These are phyloP conservation scores for Otocyon megalotis DNA, from an alignment of 2,113 vertebrate genomes.

Conservation along the genomic window DNA sequence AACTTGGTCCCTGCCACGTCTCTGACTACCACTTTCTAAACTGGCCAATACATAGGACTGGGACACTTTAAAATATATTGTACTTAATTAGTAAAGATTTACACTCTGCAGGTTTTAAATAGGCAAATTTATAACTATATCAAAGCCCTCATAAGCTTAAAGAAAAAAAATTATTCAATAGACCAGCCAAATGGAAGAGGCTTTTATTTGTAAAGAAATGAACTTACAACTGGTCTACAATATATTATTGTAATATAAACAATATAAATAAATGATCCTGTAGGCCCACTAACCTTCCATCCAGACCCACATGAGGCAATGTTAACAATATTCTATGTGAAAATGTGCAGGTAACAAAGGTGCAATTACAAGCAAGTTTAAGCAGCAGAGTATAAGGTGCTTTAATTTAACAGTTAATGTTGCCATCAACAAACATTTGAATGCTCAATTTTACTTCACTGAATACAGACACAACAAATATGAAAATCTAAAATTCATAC, in stretches of 20 bases:
- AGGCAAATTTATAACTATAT: slow-evolving; percentile 33
- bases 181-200: slow-evolving; percentile 86
- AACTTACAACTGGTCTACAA: slow-evolving; percentile 87
- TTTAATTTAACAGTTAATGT: slow-evolving; percentile 87
- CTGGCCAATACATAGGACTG: neutral
- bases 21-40: neutral
- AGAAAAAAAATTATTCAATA: slow-evolving; percentile 57
- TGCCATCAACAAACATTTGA: slow-evolving; percentile 83
- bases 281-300: slow-evolving; percentile 83
- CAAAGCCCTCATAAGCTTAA: slow-evolving; percentile 44
- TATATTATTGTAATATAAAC: slow-evolving; percentile 87
- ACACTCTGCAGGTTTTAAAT: slow-evolving; percentile 38
- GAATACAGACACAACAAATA: slow-evolving; percentile 84
- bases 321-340: slow-evolving; percentile 84
- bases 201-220: slow-evolving; percentile 90
- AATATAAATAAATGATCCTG: slow-evolving; percentile 84
- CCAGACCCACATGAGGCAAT: slow-evolving; percentile 85
- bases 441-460: slow-evolving; percentile 85
- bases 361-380: slow-evolving; percentile 91
- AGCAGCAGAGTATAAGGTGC: slow-evolving; percentile 92
- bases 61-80: neutral
- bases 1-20: neutral
- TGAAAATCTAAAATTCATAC: slow-evolving; percentile 85
- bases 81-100: slow-evolving; percentile 16
- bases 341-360: slow-evolving; percentile 89